phyloP scores from a whole-genome alignment of 2,888 invertebrate species.

The Xestia sexstrigata region DNA sequence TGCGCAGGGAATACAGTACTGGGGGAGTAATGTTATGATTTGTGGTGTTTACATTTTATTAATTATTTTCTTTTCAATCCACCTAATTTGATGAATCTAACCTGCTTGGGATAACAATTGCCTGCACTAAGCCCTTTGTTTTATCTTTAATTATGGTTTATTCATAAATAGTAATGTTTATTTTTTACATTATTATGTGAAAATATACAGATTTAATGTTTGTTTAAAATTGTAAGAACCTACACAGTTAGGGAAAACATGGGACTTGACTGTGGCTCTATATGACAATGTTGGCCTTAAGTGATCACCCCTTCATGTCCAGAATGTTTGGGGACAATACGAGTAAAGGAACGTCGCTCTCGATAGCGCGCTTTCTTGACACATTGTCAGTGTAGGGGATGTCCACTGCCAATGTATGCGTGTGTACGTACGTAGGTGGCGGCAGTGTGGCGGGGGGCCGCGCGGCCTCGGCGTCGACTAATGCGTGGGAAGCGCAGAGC shows the following conservation, averaged over 20 bases:
- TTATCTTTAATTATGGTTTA: slow-evolving; percentile 40
- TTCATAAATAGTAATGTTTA: not conserved
- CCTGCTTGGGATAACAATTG: slow-evolving; percentile 52
- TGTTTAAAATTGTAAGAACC: not conserved
- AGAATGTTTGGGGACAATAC: slow-evolving; percentile 35
- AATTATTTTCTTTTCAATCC: slow-evolving; percentile 19
- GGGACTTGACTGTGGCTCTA: slow-evolving; percentile 27
- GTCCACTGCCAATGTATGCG: slow-evolving; percentile 80
- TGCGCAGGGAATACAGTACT: not conserved
- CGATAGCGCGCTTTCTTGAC: slow-evolving; percentile 44
- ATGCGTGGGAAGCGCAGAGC: slow-evolving; percentile 87
- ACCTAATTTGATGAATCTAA: slow-evolving; percentile 31
- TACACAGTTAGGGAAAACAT: slow-evolving; percentile 22
- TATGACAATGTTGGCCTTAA: slow-evolving; percentile 30
- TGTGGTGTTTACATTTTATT: slow-evolving; percentile 26
- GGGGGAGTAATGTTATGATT: slow-evolving; percentile 13
- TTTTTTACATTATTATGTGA: not conserved
- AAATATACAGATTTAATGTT: slow-evolving; percentile 13
- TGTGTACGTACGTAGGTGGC: slow-evolving; percentile 90
- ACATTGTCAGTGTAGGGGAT: slow-evolving; percentile 70
- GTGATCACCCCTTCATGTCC: slow-evolving; percentile 20
- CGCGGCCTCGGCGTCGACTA: slow-evolving; percentile 81
- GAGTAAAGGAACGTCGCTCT: slow-evolving; percentile 39
- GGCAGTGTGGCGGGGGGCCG: slow-evolving; percentile 86
- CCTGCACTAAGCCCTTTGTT: slow-evolving; percentile 49